phyloP scores from a whole-genome alignment of 2,113 vertebrate species.

The Pteronura brasiliensis region DNA sequence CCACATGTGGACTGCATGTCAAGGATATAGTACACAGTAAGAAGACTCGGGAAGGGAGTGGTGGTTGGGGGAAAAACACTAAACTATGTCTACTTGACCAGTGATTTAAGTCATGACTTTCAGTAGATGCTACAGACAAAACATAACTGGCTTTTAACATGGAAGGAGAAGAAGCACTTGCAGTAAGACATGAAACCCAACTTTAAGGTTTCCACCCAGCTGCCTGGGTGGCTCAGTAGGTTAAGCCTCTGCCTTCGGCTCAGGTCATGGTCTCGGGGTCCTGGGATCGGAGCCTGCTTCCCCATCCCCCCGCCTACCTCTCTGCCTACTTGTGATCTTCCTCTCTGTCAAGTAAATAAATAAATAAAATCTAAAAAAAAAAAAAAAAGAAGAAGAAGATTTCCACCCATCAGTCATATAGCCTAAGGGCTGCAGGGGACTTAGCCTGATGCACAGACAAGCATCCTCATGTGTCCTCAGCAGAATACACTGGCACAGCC shows the following conservation, averaged over 20 bases:
- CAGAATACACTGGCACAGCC: background rate
- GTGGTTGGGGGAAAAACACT: background rate
- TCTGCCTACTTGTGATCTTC: too few species aligned
- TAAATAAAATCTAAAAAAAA: too few species aligned
- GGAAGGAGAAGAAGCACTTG: background rate
- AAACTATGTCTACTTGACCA: background rate
- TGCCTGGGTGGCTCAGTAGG: too few species aligned
- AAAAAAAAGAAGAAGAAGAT: background rate
- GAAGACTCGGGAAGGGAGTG: background rate
- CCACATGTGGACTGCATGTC: background rate
- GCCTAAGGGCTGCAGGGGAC: background rate
- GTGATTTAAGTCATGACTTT: background rate
- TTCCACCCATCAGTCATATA: rapidly evolving
- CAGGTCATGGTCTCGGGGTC: too few species aligned
- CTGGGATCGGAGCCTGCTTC: too few species aligned
- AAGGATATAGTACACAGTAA: too few species aligned
- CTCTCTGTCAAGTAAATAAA: too few species aligned
- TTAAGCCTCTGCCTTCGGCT: too few species aligned
- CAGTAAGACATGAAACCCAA: background rate
- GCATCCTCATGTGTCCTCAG: background rate
- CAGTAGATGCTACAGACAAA: background rate
- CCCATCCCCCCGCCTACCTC: too few species aligned
- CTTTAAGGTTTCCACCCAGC: too few species aligned
- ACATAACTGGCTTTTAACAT: background rate
- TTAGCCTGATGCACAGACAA: too few species aligned